Base-by-base conservation (phyloP, 2,113 vertebrate species). In the Jacana jacana region DNA sequence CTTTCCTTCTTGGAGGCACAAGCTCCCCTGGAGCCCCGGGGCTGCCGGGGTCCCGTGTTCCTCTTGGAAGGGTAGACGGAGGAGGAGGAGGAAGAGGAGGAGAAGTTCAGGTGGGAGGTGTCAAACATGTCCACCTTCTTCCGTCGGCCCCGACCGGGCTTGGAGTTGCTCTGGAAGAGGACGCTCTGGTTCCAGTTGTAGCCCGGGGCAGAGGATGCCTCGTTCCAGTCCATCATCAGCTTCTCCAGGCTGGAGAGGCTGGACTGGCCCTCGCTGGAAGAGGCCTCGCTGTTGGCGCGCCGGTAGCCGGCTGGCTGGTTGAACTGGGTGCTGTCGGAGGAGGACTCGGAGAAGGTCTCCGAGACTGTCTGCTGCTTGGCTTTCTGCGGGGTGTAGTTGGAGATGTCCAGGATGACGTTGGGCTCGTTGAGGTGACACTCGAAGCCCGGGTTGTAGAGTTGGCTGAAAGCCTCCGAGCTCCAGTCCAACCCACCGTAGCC, bases 171-270 rank as follows among this genome's bases (percentile, higher is more conserved):
- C 96, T 99, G 99, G 97, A 99, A 99, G 82, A 99, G 99, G 82
- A 99, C 99, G 3, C 98, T 99, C 98, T 99, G 99, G 98, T 99
- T 99, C 99, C 99, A 99, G 98, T 99, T 99, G 96, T 99, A 99
- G 57, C 99, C 99, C 1, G 99, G 99, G 33, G 99, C 99, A 0
- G 99, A 98, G 9, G 99, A 99, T 0, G 99, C 99, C 97, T 99
- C 99, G 0, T 99, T 99, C 99, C 99, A 99, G 94, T 99, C 99
- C 98, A 99, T 99, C 99, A 99, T 99, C 91, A 99, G 95, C 88
- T 99, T 99, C 98, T 99, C 99, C 96, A 99, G 97, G 96, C 99
- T 99, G 80, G 99, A 99, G 81, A 99, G 98, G 95, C 99, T 99
- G 25, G 99, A 99, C 93, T 99, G 99, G 58, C 98, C 98, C 82